Conservation (phyloP, 2,113 vertebrate genomes). For the Okapia johnstoni region DNA sequence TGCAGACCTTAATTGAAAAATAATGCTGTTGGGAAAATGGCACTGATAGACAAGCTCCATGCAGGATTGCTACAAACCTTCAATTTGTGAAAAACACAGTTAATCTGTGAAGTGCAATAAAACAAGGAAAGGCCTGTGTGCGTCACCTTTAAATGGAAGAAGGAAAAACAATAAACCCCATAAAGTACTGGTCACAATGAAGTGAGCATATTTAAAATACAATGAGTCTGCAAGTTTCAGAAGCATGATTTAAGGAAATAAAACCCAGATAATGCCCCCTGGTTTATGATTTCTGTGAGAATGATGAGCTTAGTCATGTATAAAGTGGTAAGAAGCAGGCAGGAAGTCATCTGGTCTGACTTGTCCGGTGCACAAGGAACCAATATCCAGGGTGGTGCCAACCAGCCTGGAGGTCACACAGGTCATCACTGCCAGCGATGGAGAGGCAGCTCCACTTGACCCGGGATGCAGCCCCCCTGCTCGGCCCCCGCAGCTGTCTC, state of each 20-base stretch:
- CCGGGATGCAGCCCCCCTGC: accelerated
- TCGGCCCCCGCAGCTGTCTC: accelerated
- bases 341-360: background rate
- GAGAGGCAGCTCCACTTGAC: no score
- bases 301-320: background rate
- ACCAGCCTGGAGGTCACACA: background rate
- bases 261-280: background rate
- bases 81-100: background rate
- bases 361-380: accelerated
- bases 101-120: background rate
- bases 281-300: background rate
- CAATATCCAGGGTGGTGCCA: no score
- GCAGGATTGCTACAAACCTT: background rate
- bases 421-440: background rate
- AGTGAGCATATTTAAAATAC: background rate
- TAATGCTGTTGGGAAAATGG: background rate
- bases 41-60: background rate
- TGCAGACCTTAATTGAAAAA: background rate
- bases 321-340: background rate
- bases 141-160: background rate
- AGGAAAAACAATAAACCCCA: background rate
- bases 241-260: background rate
- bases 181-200: background rate
- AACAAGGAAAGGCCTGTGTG: background rate
- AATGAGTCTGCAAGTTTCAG: background rate